These are phyloP conservation scores for Melanogrammus aeglefinus DNA, from an alignment of 2,797 vertebrate genomes.

Conservation along the genomic window DNA sequence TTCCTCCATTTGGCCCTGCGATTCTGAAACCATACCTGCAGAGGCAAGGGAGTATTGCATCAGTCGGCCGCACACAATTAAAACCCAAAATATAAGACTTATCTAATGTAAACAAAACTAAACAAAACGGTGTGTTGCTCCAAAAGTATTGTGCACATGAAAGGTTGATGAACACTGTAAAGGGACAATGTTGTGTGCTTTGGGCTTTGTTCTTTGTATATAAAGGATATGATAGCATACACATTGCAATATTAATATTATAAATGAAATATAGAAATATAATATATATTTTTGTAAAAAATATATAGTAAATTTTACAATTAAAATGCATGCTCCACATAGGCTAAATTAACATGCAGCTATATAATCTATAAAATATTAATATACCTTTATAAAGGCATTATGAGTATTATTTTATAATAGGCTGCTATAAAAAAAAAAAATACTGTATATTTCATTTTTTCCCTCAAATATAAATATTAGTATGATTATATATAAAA, in stretches of 20 bases:
- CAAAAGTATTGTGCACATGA: neutral
- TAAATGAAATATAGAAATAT: neutral
- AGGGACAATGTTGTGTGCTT: neutral
- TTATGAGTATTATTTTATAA: neutral
- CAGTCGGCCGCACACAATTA: neutral
- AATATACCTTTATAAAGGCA: neutral
- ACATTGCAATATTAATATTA: neutral
- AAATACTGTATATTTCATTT: neutral
- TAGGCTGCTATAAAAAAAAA: neutral
- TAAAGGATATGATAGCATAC: neutral
- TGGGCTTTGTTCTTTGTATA: neutral
- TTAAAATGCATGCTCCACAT: neutral
- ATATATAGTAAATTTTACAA: neutral
- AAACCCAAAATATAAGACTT: too few species aligned
- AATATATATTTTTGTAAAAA: neutral
- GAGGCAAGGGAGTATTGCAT: constrained; percentile 26
- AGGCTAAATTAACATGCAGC: neutral
- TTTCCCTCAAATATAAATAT: neutral
- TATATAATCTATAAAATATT: neutral
- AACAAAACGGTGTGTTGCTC: too few species aligned
- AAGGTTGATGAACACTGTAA: neutral
- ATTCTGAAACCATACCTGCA: constrained; percentile 98
- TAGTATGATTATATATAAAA: neutral
- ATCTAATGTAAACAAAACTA: too few species aligned
- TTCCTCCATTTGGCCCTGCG: constrained; percentile 98